These are phyloP conservation scores for Zapus hudsonius DNA, from an alignment of 2,113 vertebrate species.

Conservation along the genomic window DNA sequence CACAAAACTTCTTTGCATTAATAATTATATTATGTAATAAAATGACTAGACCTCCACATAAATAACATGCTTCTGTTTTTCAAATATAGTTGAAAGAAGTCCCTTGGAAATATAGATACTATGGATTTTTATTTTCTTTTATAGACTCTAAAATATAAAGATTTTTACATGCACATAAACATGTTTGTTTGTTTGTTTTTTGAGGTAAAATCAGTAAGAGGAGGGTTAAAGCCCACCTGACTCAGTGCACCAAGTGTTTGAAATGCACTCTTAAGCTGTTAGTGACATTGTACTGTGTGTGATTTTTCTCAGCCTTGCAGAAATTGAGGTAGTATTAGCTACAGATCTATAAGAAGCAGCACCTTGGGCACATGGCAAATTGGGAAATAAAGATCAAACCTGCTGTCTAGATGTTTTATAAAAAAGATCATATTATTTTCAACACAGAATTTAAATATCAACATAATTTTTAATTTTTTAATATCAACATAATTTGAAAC, in stretches of 20 bases:
- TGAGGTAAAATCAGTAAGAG: background rate
- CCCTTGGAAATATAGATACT: background rate
- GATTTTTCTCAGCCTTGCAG: background rate
- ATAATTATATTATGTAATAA: background rate
- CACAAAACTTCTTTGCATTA: background rate
- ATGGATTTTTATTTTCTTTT: constrained; percentile 25
- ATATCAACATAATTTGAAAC: constrained; percentile 13
- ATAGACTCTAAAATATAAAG: background rate
- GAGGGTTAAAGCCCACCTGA: background rate
- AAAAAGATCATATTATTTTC: background rate
- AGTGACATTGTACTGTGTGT: background rate
- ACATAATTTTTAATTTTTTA: constrained; percentile 24
- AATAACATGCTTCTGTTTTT: background rate
- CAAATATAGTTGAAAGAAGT: background rate
- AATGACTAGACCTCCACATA: background rate
- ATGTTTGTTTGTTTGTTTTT: background rate
- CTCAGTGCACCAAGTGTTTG: background rate
- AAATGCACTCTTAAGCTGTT: background rate
- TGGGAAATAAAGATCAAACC: background rate
- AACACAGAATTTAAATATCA: background rate
- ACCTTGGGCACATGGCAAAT: background rate
- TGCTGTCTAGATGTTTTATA: background rate
- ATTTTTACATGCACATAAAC: background rate
- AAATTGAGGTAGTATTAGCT: background rate
- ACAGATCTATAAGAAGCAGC: background rate